Conservation (phyloP, 2,113 vertebrate species). For the Eurystomus gularis region DNA sequence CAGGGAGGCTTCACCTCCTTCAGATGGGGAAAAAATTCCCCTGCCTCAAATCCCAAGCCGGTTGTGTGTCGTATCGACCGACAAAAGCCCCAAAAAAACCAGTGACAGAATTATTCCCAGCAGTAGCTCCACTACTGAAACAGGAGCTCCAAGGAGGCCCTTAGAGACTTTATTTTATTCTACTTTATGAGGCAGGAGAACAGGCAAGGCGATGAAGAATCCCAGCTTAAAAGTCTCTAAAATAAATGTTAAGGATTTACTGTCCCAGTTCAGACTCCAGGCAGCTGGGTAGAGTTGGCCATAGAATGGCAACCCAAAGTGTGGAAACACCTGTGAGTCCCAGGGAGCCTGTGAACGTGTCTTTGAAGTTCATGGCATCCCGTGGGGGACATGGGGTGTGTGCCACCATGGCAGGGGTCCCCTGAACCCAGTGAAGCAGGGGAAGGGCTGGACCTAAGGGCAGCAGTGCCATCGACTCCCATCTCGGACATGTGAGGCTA, state of each 20-base stretch:
- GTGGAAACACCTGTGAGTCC: background rate
- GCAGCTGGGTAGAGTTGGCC: background rate
- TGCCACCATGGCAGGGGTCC: accelerated
- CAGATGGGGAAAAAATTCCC: background rate
- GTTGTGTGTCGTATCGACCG: background rate
- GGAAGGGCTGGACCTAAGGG: background rate
- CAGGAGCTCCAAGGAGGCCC: background rate
- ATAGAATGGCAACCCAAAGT: background rate
- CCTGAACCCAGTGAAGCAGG: too few species aligned
- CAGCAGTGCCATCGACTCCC: background rate
- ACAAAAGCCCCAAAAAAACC: background rate
- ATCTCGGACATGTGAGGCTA: accelerated
- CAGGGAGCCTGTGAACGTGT: background rate
- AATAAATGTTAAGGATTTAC: background rate
- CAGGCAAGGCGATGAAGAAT: background rate
- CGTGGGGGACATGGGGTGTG: accelerated
- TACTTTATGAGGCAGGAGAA: background rate
- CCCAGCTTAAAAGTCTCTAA: background rate
- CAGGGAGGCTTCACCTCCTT: background rate
- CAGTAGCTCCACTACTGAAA: background rate
- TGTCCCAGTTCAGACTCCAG: background rate
- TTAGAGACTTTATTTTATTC: background rate
- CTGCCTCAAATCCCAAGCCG: background rate
- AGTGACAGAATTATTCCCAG: background rate
- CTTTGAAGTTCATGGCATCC: too few species aligned